Evolutionary conservation across 2,797 vertebrate species (phyloP).

Genomic region (Acomys russatus): DNA sequence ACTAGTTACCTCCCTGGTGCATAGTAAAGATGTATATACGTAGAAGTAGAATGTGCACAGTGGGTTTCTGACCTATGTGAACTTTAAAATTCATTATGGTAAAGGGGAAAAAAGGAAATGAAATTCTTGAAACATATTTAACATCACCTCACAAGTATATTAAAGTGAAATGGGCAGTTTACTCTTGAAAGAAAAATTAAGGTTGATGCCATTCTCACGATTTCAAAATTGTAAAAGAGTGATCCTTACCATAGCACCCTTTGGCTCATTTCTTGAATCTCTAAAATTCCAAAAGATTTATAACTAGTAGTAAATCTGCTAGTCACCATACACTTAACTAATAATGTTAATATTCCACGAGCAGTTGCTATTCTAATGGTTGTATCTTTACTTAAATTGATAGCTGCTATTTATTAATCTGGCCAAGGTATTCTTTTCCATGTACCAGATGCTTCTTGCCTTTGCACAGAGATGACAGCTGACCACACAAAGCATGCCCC

Average conservation of each 20-base stretch:
- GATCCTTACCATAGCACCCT: background rate
- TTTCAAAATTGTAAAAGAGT: background rate
- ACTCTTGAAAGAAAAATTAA: background rate
- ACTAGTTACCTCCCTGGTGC: background rate
- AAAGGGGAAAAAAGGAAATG: background rate
- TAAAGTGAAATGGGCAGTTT: background rate
- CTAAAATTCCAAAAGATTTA: background rate
- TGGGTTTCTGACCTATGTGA: background rate
- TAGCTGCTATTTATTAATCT: background rate
- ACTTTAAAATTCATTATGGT: background rate
- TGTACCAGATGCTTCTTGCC: background rate
- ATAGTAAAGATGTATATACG: background rate
- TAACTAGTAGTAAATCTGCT: slow-evolving; percentile 4
- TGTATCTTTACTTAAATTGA: background rate
- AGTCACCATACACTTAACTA: background rate
- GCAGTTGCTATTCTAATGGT: background rate
- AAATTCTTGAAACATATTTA: background rate
- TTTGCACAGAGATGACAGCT: background rate
- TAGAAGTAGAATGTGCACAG: background rate
- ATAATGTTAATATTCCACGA: background rate
- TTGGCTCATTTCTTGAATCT: background rate
- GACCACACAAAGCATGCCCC: background rate
- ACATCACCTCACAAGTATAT: background rate
- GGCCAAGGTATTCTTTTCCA: background rate
- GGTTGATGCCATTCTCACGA: background rate